phyloP scores from a whole-genome alignment of 2,113 vertebrate genomes.

The Rhineura floridana region DNA sequence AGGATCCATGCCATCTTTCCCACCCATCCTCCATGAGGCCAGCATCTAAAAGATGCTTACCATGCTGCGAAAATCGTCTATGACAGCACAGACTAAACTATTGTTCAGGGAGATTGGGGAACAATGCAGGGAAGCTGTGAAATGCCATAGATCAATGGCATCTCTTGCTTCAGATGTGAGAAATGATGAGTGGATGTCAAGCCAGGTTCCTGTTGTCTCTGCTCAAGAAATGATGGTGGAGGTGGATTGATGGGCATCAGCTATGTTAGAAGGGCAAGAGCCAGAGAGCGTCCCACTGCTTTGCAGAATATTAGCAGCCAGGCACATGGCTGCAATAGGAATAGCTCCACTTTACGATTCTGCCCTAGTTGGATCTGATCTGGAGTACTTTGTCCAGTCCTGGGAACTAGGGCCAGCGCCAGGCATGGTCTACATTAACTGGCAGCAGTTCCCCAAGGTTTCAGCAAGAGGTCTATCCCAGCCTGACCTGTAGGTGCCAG shows the following conservation, averaged over 20 bases:
- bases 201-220: background rate
- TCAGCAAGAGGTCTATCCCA: too few species aligned
- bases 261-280: background rate
- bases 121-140: background rate
- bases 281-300: background rate
- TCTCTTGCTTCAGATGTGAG: background rate
- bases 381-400: too few species aligned
- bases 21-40: background rate
- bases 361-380: background rate
- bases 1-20: background rate
- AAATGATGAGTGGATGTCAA: background rate
- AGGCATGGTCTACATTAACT: too few species aligned
- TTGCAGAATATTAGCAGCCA: too few species aligned
- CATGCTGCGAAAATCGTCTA: background rate
- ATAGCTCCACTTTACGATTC: background rate
- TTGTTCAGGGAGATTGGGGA: background rate
- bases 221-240: background rate
- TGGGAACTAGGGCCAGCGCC: too few species aligned
- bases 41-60: background rate
- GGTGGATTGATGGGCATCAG: conserved; percentile 3
- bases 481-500: too few species aligned
- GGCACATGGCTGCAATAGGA: background rate
- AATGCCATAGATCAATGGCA: conserved; percentile 21
- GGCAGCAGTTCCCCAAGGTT: too few species aligned
- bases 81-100: background rate